These are phyloP conservation scores for Ia io DNA, from an alignment of 2,113 vertebrate genomes.

Conservation along the genomic window DNA sequence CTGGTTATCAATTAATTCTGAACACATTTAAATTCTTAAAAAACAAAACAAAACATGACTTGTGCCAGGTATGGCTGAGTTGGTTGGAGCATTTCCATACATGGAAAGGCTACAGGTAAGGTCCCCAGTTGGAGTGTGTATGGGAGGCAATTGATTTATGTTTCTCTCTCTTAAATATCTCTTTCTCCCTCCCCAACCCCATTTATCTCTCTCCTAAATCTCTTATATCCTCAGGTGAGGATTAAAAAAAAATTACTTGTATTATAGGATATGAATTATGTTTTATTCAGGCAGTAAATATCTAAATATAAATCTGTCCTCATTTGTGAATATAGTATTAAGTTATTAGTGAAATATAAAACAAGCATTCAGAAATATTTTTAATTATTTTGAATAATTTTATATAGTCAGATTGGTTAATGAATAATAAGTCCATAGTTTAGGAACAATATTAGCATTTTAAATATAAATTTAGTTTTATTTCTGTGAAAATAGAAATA, in stretches of 20 bases:
- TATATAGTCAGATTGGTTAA: background rate
- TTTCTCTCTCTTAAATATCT: background rate
- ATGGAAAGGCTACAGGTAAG: background rate
- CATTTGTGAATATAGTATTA: background rate
- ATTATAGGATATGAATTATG: background rate
- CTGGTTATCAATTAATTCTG: background rate
- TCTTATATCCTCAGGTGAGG: background rate
- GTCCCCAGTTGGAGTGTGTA: background rate
- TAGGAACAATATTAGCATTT: background rate
- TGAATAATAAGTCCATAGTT: background rate
- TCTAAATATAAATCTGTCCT: background rate
- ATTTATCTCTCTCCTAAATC: background rate
- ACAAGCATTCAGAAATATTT: background rate
- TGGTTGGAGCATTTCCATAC: too few relatives aligned
- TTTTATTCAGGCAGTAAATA: background rate
- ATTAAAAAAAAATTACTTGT: background rate
- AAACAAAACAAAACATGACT: background rate
- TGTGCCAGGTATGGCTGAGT: background rate
- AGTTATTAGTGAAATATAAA: slow-evolving; percentile 8
- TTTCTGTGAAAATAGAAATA: background rate
- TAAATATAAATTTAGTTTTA: slow-evolving; percentile 3
- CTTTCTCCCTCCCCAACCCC: too few relatives aligned
- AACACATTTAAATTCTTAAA: background rate
- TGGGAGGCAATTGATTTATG: background rate
- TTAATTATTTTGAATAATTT: slow-evolving; percentile 8